A percentile compares a stretch with the other conserved stretches of the same genome.
Conservation (phyloP, 2,888 invertebrate species). For the Heteropelma amictum region DNA sequence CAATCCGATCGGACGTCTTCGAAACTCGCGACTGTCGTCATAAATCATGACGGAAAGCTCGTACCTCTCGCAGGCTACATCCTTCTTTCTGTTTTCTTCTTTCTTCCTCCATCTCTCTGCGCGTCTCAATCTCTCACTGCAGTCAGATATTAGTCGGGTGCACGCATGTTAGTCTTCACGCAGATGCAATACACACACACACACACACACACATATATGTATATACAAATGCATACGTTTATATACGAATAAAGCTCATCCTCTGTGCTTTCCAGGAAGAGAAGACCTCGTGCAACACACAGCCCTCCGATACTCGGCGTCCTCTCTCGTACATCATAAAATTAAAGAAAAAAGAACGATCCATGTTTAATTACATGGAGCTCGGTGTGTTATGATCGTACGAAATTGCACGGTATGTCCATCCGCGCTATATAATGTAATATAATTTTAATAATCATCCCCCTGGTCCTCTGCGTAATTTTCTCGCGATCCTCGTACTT, state of each 20-base stretch:
- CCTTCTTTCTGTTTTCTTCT: constrained; percentile 4
- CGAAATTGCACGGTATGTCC: constrained; percentile 14
- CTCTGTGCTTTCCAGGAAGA: constrained; percentile 50
- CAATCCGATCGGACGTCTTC: constrained; percentile 54
- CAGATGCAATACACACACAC: not conserved
- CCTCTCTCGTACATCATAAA: constrained; percentile 31
- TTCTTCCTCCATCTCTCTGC: not conserved
- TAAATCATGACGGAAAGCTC: constrained; percentile 53
- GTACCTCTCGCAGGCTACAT: too few species aligned
- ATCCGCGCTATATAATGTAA: constrained; percentile 11
- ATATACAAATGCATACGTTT: not conserved
- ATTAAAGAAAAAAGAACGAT: constrained; percentile 10
- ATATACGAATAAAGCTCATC: too few species aligned
- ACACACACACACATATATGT: not conserved
- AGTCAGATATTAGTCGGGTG: constrained; percentile 5
- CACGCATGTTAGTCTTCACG: not conserved
- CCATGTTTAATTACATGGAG: constrained; percentile 41
- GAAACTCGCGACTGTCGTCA: constrained; percentile 55
- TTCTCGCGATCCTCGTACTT: not conserved
- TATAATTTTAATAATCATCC: constrained; percentile 12
- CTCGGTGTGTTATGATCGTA: not conserved
- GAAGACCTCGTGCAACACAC: constrained; percentile 32
- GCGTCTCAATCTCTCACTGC: not conserved
- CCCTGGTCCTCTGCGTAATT: not conserved
- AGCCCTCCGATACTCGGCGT: constrained; percentile 32